These are phyloP conservation scores for Choloepus hoffmanni DNA, from an alignment of 2,113 vertebrate genomes.

Conservation along the genomic window DNA sequence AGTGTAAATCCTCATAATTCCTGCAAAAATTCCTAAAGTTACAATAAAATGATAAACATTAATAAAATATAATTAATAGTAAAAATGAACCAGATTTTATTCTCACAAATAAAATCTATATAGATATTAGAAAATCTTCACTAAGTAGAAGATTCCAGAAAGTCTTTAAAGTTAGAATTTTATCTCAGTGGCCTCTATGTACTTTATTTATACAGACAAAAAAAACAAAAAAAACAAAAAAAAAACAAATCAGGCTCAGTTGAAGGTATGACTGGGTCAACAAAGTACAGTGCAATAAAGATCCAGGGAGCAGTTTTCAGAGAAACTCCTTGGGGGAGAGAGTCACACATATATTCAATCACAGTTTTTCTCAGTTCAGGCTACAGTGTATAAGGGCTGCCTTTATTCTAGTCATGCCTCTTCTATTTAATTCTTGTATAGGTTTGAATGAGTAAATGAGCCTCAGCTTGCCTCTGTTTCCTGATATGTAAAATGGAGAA, in stretches of 20 bases:
- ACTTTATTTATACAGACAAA: neutral
- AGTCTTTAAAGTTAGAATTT: constrained; percentile 15
- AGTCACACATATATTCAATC: neutral
- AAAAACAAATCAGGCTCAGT: neutral
- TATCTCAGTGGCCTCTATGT: neutral
- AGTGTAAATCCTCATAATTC: neutral
- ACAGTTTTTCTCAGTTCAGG: neutral
- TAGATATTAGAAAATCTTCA: neutral
- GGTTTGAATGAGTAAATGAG: neutral
- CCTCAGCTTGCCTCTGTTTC: neutral
- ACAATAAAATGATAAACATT: neutral
- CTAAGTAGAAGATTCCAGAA: neutral
- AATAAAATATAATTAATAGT: neutral
- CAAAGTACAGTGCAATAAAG: neutral
- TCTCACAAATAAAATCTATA: neutral
- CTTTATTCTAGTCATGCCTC: neutral
- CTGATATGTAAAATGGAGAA: neutral
- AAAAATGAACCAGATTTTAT: constrained; percentile 14
- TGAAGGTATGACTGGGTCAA: neutral
- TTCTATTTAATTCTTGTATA: neutral
- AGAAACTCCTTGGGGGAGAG: neutral
- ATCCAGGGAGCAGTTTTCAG: neutral
- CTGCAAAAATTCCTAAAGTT: neutral
- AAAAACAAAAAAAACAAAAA: neutral
- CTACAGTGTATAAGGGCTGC: neutral